These are phyloP conservation scores for Scomber colias DNA, from an alignment of 2,113 vertebrate genomes.

Conservation along the genomic window DNA sequence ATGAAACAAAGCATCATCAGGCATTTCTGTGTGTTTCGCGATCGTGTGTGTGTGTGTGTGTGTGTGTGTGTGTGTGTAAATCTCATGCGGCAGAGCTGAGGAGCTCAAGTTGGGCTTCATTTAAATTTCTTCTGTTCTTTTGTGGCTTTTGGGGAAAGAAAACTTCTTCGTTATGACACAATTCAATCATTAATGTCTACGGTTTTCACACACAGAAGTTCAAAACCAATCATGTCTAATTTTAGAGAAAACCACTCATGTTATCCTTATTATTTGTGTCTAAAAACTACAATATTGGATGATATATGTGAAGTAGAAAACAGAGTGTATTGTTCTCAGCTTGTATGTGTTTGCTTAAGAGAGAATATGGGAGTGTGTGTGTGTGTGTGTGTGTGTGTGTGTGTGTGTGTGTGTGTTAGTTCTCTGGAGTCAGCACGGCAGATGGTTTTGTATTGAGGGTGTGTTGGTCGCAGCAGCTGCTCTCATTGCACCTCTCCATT, in stretches of 20 bases:
- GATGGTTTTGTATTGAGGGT: slow-evolving; percentile 70
- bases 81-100: background rate
- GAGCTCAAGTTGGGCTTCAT: slow-evolving; percentile 37
- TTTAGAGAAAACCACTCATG: background rate
- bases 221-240: background rate
- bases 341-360: slow-evolving; percentile 16
- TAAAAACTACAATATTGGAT: background rate
- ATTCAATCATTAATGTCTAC: background rate
- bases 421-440: slow-evolving; percentile 57
- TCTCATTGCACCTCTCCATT: slow-evolving; percentile 63
- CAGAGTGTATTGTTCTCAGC: slow-evolving; percentile 1
- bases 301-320: background rate
- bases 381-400: slow-evolving; percentile 6
- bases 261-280: background rate
- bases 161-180: slow-evolving; percentile 5
- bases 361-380: slow-evolving; percentile 1
- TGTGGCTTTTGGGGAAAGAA: slow-evolving; percentile 28
- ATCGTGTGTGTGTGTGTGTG: background rate
- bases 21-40: slow-evolving; percentile 4
- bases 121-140: slow-evolving; percentile 21
- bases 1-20: background rate
- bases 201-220: background rate
- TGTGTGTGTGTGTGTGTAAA: slow-evolving; percentile 1
- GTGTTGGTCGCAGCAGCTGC: slow-evolving; percentile 72
- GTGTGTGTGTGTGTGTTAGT: slow-evolving; percentile 16